Evolutionary conservation across 1,140 invertebrate genomes (phyloP).

Genomic region (Lepidurus apus): DNA sequence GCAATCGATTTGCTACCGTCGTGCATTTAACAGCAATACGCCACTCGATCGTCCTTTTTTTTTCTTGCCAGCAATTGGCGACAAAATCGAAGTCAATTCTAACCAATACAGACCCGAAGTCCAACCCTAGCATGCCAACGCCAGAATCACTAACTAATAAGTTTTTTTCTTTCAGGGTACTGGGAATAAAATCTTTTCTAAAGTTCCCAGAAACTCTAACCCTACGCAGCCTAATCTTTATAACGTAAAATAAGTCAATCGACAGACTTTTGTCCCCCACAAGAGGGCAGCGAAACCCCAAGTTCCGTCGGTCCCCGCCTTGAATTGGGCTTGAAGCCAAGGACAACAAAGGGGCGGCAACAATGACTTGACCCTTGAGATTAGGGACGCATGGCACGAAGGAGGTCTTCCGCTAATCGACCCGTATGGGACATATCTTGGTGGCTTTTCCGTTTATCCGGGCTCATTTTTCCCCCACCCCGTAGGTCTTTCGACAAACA

Average conservation of each 20-base stretch:
- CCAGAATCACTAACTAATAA: too few relatives aligned
- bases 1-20: too few relatives aligned
- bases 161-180: too few relatives aligned
- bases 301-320: not conserved
- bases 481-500: not conserved
- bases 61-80: too few relatives aligned
- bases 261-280: not conserved
- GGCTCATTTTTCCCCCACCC: not conserved
- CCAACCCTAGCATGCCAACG: too few relatives aligned
- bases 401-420: slow-evolving; percentile 9
- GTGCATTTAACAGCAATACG: too few relatives aligned
- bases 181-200: too few relatives aligned
- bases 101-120: too few relatives aligned
- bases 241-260: not conserved
- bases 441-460: not conserved
- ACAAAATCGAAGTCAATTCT: too few relatives aligned
- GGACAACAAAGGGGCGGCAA: slow-evolving; percentile 7
- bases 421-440: not conserved
- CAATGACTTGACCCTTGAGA: slow-evolving; percentile 21
- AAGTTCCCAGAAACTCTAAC: too few relatives aligned
- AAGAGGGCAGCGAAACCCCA: not conserved
- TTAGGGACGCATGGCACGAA: slow-evolving; percentile 10
- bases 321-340: not conserved
- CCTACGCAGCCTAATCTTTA: not conserved
- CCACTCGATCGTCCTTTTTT: too few relatives aligned